Evolutionary conservation across 2,797 vertebrate species (phyloP).

Genomic region (Adrianichthys oophorus): DNA sequence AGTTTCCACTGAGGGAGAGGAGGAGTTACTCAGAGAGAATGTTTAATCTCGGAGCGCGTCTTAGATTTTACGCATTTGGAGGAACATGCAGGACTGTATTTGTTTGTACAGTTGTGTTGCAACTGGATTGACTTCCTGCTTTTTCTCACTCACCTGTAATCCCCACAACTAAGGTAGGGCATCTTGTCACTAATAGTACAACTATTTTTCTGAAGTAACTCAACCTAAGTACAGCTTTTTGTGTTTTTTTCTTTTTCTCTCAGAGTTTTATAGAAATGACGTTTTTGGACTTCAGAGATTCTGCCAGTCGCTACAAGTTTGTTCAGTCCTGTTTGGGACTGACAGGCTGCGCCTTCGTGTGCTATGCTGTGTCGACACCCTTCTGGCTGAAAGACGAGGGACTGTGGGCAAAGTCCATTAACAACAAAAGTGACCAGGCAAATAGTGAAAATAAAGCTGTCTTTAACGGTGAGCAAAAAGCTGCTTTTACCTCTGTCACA

Average conservation of each 20-base stretch:
- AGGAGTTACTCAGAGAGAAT: constrained; percentile 40
- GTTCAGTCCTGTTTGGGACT: constrained; percentile 72
- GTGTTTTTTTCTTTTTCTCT: constrained; percentile 6
- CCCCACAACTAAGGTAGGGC: too few relatives aligned
- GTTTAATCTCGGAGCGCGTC: constrained; percentile 24
- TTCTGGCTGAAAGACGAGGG: constrained; percentile 72
- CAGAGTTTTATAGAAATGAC: constrained; percentile 43
- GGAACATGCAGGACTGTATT: constrained; percentile 1
- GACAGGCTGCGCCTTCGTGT: constrained; percentile 72
- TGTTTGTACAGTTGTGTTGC: constrained; percentile 9
- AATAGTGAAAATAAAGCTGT: constrained; percentile 1
- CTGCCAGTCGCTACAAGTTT: constrained; percentile 73
- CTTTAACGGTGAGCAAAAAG: constrained; percentile 64
- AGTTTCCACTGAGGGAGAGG: constrained; percentile 63
- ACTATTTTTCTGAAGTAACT: background rate
- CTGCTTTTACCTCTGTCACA: background rate
- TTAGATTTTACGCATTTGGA: constrained; percentile 16
- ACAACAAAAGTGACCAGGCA: constrained; percentile 27
- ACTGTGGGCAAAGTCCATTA: constrained; percentile 68
- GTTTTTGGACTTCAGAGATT: constrained; percentile 55
- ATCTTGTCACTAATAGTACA: too few relatives aligned
- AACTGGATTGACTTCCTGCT: background rate
- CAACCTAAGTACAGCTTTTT: background rate
- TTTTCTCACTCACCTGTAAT: too few relatives aligned
- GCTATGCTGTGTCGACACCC: constrained; percentile 73